Conservation (phyloP, 2,888 invertebrate species). For the Ernsta delagoae region DNA sequence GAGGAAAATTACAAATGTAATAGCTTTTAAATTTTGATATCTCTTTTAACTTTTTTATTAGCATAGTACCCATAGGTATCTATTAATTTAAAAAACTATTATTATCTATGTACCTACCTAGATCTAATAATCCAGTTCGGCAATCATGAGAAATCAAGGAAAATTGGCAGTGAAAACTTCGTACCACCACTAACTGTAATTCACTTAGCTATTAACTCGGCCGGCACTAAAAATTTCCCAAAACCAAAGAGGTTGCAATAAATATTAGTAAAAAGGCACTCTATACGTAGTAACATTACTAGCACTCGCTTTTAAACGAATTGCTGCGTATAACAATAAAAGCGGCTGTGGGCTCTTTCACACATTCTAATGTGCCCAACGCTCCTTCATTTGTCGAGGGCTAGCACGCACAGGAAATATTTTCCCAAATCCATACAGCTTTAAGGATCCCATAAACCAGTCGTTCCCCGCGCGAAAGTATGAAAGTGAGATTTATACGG, state of each 20-base stretch:
- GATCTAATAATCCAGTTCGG: too few species aligned
- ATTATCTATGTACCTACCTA: too few species aligned
- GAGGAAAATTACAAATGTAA: too few species aligned
- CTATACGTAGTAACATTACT: conserved; percentile 72
- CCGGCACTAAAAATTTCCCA: conserved; percentile 55
- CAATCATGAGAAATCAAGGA: too few species aligned
- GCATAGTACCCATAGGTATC: too few species aligned
- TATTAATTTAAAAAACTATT: too few species aligned
- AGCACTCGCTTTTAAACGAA: conserved; percentile 83
- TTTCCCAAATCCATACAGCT: conserved; percentile 85
- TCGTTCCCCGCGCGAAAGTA: conserved; percentile 84
- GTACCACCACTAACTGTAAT: conserved; percentile 25
- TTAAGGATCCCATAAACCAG: conserved; percentile 85
- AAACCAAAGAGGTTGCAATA: conserved; percentile 48
- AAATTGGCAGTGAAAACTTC: background rate
- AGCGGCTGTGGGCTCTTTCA: conserved; percentile 79
- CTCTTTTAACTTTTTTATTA: too few species aligned
- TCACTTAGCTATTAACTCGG: conserved; percentile 39
- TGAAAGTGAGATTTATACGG: conserved; percentile 84
- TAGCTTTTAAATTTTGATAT: background rate
- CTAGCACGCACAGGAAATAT: conserved; percentile 83
- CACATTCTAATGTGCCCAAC: conserved; percentile 82
- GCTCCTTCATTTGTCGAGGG: conserved; percentile 83
- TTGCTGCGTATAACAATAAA: conserved; percentile 83
- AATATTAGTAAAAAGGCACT: conserved; percentile 81